These are phyloP conservation scores for Aplodontia rufa DNA, from an alignment of 2,113 vertebrate genomes.

Conservation along the genomic window DNA sequence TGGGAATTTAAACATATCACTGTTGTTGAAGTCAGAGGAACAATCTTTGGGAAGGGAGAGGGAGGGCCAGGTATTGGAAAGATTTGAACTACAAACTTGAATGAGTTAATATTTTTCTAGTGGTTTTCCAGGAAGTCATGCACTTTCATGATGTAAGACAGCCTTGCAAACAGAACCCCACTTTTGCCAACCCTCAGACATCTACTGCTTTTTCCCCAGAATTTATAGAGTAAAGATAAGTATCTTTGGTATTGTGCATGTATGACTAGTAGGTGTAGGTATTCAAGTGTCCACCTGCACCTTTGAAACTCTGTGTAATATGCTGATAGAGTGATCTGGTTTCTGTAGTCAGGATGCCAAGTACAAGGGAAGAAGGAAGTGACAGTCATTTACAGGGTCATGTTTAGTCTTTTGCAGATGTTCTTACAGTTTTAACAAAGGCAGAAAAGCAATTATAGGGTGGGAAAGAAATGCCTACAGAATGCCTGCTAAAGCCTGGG, in stretches of 20 bases:
- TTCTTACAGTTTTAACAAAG: constrained; percentile 69
- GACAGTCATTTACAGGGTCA: constrained; percentile 42
- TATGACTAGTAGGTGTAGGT: neutral
- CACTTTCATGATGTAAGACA: neutral
- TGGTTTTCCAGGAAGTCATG: neutral
- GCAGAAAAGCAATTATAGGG: constrained; percentile 62
- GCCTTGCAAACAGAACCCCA: neutral
- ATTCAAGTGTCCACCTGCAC: neutral
- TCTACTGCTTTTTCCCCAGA: neutral
- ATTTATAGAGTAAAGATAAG: neutral
- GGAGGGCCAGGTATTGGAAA: neutral
- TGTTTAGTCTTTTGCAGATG: constrained; percentile 67
- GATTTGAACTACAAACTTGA: neutral
- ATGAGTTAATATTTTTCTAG: neutral
- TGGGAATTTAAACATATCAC: neutral
- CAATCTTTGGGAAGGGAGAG: neutral
- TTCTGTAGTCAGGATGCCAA: constrained; percentile 30
- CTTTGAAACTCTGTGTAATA: neutral
- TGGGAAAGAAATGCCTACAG: constrained; percentile 70
- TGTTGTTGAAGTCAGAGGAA: neutral
- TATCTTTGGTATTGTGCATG: neutral
- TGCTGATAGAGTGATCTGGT: neutral
- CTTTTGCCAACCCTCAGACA: neutral
- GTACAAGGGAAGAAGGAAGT: constrained; percentile 3
- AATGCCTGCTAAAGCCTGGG: constrained; percentile 72